phyloP scores from a whole-genome alignment of 2,113 vertebrate species.

The Stomatorhinus ivindoensis region DNA sequence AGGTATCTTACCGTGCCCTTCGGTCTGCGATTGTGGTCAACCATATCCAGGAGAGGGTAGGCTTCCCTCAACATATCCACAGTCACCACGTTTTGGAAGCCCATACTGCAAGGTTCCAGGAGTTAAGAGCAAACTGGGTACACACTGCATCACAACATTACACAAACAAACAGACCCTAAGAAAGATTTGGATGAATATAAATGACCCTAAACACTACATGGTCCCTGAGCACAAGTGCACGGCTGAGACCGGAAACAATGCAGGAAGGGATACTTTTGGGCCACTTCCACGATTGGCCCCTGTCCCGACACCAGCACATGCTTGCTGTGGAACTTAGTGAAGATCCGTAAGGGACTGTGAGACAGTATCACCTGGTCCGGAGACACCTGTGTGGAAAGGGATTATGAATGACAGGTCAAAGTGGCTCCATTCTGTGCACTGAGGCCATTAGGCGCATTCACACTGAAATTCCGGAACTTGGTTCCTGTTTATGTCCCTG shows the following conservation, averaged over 20 bases:
- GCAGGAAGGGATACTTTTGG: conserved; percentile 74
- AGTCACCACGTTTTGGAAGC: conserved; percentile 79
- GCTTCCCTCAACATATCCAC: conserved; percentile 77
- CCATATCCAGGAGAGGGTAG: conserved; percentile 82
- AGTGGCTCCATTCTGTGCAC: neutral
- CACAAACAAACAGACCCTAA: neutral
- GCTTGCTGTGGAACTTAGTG: conserved; percentile 69
- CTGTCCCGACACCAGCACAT: conserved; percentile 83
- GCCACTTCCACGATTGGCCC: conserved; percentile 80
- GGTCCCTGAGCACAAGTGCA: neutral
- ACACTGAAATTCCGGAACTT: neutral
- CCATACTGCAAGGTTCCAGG: conserved; percentile 60
- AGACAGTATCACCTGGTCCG: conserved; percentile 85
- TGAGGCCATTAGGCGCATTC: neutral
- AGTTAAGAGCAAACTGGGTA: conserved; percentile 46
- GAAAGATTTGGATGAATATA: neutral
- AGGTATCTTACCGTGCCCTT: conserved; percentile 61
- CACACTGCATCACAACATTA: neutral
- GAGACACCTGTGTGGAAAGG: conserved; percentile 66
- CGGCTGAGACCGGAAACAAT: neutral
- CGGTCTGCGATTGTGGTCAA: conserved; percentile 81
- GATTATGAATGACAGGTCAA: neutral
- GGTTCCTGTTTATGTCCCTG: neutral
- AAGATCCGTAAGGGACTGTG: conserved; percentile 89
- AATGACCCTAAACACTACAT: neutral